Percentiles rank a stretch among this genome's conserved stretches.
Evolutionary conservation across 2,113 vertebrate species (phyloP).

Genomic region (Sebastes fasciatus): DNA sequence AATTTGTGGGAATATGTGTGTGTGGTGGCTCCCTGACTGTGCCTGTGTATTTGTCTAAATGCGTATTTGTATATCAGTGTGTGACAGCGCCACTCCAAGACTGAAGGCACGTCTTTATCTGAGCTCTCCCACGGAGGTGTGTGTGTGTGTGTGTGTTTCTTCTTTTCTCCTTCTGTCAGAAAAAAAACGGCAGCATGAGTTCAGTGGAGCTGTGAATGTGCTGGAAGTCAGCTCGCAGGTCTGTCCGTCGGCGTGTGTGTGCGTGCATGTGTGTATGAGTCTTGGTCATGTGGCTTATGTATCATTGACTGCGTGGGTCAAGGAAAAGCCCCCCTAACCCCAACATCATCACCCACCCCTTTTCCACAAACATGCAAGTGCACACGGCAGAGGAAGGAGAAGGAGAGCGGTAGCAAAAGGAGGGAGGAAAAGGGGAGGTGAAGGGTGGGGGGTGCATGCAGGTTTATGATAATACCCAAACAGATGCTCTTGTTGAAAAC

Average conservation of each 20-base stretch:
- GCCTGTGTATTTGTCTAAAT: conserved; percentile 79
- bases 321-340: conserved; percentile 77
- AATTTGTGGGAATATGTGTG: conserved; percentile 61
- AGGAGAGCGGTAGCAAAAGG: conserved; percentile 50
- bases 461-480: conserved; percentile 83
- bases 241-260: conserved; percentile 73
- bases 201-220: conserved; percentile 78
- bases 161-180: conserved; percentile 68
- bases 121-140: conserved; percentile 81
- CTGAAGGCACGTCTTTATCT: conserved; percentile 82
- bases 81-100: conserved; percentile 85
- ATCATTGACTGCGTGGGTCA: conserved; percentile 85
- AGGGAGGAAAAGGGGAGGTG: conserved; percentile 35
- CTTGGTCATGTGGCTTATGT: conserved; percentile 92
- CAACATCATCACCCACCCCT: conserved; percentile 68
- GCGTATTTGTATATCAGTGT: conserved; percentile 82
- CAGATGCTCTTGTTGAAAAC: conserved; percentile 81
- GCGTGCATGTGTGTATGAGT: conserved; percentile 65
- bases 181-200: conserved; percentile 72
- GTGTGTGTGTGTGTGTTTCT: conserved; percentile 58
- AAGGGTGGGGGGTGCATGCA: conserved; percentile 64
- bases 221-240: conserved; percentile 79
- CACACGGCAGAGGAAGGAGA: conserved; percentile 58
- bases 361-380: conserved; percentile 71
- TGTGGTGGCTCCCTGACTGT: conserved; percentile 66